Base-by-base conservation (phyloP, 2,797 vertebrate genomes). In the Chelonia mydas region DNA sequence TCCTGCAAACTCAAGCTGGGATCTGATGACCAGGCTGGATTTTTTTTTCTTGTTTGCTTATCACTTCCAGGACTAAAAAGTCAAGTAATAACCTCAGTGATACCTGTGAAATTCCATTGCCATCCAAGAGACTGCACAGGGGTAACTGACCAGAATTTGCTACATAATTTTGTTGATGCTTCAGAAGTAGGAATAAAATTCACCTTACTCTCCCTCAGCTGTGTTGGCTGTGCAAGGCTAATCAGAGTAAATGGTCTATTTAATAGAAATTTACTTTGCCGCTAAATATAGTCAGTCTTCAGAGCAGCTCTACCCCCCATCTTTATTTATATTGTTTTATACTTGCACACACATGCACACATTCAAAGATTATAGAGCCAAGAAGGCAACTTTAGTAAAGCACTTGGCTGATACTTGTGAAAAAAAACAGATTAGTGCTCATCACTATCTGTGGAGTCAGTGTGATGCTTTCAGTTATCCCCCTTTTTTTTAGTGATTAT, bases 381-480 rank as follows among this genome's bases (percentile, higher is more conserved):
- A 77, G 45, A 47, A 49, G 13, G 45, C 45, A 77, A 49, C 41
- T 74, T 27, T 47, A 74, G 72, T 45, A 74, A 45, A 74, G 33
- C 84, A 89, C 93, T 97, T 92, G 90, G 89, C 90, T 94, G 94
- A 94, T 90, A 94, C 31, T 81, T 89, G 96, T 88, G 84, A 94
- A 97, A 96, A 96, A 92, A 27, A 41, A 68, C 1, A 11, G 68
- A 95, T 96, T 94, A 96, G 28, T 95, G 80, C 94, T 96, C 94
- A 96, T 95, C 95, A 81, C 83, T 82, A 96, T 89, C 93, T 95
- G 88, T 83, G 89, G 84, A 96, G 91, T 91, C 21, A 41, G 95
- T 25, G 92, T 93, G 90, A 96, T 94, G 93, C 96, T 96, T 96
- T 93, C 88, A 96, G 94, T 94, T 97, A 97, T 91, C 96, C 84